These are phyloP conservation scores for Dendrolimus punctatus DNA, from an alignment of 1,140 invertebrate genomes.

Conservation along the genomic window DNA sequence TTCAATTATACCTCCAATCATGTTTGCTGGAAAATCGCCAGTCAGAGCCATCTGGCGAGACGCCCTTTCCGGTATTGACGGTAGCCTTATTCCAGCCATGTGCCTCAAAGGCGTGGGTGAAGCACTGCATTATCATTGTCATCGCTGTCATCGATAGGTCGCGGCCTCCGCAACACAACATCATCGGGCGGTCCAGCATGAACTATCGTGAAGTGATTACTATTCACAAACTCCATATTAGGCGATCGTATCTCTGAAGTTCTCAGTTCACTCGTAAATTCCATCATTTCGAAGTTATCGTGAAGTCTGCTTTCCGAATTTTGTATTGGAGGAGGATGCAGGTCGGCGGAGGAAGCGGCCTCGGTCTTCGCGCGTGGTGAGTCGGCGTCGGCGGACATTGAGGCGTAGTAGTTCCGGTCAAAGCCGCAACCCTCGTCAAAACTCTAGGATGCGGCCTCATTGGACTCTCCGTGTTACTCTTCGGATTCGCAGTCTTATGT, in stretches of 20 bases:
- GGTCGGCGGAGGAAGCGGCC: slow-evolving; percentile 62
- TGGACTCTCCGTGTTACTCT: slow-evolving; percentile 53
- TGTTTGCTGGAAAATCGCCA: slow-evolving; percentile 71
- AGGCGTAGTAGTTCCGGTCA: slow-evolving; percentile 37
- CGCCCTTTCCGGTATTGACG: slow-evolving; percentile 85
- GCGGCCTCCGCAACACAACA: slow-evolving; percentile 45
- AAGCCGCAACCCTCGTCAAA: slow-evolving; percentile 71
- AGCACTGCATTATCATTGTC: slow-evolving; percentile 60
- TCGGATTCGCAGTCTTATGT: slow-evolving; percentile 26
- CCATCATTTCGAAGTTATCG: slow-evolving; percentile 62
- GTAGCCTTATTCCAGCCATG: slow-evolving; percentile 82
- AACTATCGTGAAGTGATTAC: slow-evolving; percentile 65
- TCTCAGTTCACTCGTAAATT: slow-evolving; percentile 63
- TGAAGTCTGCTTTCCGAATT: slow-evolving; percentile 38
- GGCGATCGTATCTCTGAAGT: slow-evolving; percentile 70
- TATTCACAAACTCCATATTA: slow-evolving; percentile 66
- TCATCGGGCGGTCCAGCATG: slow-evolving; percentile 62
- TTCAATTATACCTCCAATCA: slow-evolving; percentile 71
- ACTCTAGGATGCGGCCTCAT: slow-evolving; percentile 73
- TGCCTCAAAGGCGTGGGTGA: slow-evolving; percentile 79
- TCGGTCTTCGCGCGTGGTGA: slow-evolving; percentile 80
- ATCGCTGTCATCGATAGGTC: slow-evolving; percentile 43
- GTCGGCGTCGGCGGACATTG: slow-evolving; percentile 87
- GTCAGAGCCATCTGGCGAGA: slow-evolving; percentile 76
- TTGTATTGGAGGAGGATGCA: slow-evolving; percentile 68